A percentile compares a stretch with the other conserved stretches of the same genome.
These are phyloP conservation scores for Pseudochirops corinnae DNA, from an alignment of 2,797 vertebrate species.

Conservation along the genomic window DNA sequence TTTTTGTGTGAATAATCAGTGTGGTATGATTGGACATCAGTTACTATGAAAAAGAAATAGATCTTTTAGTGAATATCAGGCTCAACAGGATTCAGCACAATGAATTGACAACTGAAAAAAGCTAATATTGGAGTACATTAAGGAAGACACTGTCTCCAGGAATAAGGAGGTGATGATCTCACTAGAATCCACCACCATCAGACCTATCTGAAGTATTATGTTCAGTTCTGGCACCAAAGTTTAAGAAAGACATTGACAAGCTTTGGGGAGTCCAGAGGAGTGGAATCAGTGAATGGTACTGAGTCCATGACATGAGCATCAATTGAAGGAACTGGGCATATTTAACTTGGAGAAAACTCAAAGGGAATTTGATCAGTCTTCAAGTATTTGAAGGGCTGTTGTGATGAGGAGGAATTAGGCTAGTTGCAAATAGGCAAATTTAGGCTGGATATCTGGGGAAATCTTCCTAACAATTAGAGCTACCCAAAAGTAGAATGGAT, in stretches of 20 bases:
- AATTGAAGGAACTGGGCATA: background rate
- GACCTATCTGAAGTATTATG: background rate
- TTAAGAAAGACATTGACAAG: background rate
- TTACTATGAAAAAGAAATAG: background rate
- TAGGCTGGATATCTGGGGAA: background rate
- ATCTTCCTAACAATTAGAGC: background rate
- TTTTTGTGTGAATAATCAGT: background rate
- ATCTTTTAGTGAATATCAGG: background rate
- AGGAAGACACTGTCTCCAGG: background rate
- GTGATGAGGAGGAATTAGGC: background rate
- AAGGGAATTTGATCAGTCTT: background rate
- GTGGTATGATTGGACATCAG: background rate
- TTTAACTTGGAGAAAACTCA: background rate
- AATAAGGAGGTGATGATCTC: background rate
- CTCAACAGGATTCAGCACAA: background rate
- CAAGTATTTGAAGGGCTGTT: background rate
- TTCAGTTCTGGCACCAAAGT: background rate
- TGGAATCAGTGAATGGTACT: background rate
- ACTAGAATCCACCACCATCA: background rate
- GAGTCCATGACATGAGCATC: background rate
- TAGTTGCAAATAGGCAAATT: background rate
- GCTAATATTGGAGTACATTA: background rate
- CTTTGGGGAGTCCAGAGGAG: background rate
- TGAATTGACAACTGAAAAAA: background rate
- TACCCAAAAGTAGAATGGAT: background rate